Conservation (phyloP, 2,888 invertebrate genomes). For the Melitaea athalia region DNA sequence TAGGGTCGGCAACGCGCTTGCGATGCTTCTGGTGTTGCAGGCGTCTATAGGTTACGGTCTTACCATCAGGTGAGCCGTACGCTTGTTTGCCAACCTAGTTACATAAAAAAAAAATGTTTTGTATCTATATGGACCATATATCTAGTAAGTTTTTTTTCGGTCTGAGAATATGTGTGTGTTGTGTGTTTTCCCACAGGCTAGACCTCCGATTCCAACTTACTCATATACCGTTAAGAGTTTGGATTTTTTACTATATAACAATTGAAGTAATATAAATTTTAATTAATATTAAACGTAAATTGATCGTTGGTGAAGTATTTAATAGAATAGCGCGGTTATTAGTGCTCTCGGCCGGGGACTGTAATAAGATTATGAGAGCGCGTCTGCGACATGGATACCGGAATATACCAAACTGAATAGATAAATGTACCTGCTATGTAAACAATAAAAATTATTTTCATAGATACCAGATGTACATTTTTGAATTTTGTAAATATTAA, state of each 20-base stretch:
- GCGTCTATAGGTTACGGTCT: too few relatives aligned
- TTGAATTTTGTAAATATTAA: background rate
- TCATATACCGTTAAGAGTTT: too few relatives aligned
- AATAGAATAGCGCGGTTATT: constrained; percentile 4
- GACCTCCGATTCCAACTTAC: too few relatives aligned
- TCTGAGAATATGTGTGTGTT: too few relatives aligned
- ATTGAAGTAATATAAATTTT: background rate
- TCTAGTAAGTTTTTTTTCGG: too few relatives aligned
- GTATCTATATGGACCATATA: too few relatives aligned
- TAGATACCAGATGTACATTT: background rate
- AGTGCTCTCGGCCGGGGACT: background rate
- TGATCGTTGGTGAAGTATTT: constrained; percentile 1
- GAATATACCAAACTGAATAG: background rate
- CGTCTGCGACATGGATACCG: background rate
- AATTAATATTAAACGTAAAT: background rate
- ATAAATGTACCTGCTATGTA: background rate
- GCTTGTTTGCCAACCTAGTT: too few relatives aligned
- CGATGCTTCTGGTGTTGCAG: too few relatives aligned
- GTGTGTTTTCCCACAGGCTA: too few relatives aligned
- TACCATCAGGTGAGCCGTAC: too few relatives aligned
- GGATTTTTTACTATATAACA: background rate
- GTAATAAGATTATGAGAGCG: constrained; percentile 6
- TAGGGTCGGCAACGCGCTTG: too few relatives aligned
- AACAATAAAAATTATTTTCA: background rate
- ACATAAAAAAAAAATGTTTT: too few relatives aligned